Evolutionary conservation across 2,797 vertebrate genomes (phyloP).

Genomic region (Arctocebus calabarensis): DNA sequence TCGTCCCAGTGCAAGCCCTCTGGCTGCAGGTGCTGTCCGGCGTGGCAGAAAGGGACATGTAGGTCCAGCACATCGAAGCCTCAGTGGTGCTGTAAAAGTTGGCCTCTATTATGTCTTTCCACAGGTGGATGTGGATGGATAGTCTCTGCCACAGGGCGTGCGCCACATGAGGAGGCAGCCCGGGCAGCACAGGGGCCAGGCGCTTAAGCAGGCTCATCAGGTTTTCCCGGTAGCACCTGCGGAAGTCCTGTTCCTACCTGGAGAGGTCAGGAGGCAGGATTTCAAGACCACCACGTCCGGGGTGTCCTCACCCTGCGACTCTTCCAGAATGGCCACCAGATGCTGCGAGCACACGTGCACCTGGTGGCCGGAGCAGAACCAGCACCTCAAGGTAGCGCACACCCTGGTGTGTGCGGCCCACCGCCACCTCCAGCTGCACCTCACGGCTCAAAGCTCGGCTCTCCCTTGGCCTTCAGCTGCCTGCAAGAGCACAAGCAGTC

Average conservation of each 20-base stretch:
- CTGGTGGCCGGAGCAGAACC: conserved; percentile 87
- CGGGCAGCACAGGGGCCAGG: conserved; percentile 82
- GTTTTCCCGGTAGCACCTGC: conserved; percentile 85
- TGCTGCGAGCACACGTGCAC: conserved; percentile 88
- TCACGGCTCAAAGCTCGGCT: conserved; percentile 89
- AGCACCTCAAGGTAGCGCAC: conserved; percentile 87
- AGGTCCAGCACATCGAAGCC: conserved; percentile 91
- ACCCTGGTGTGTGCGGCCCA: conserved; percentile 84
- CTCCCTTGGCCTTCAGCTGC: conserved; percentile 80
- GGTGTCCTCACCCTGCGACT: conserved; percentile 84
- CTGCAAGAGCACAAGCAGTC: conserved; percentile 24
- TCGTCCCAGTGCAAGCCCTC: conserved; percentile 92
- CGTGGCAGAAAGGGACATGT: conserved; percentile 90
- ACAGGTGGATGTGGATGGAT: conserved; percentile 78
- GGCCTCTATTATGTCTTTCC: conserved; percentile 88
- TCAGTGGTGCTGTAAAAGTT: conserved; percentile 89
- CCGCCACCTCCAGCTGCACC: conserved; percentile 88
- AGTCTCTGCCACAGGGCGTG: conserved; percentile 87
- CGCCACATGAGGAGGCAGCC: conserved; percentile 90
- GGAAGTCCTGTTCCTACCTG: conserved; percentile 86
- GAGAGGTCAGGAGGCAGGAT: conserved; percentile 85
- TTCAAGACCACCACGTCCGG: conserved; percentile 90
- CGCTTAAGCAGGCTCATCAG: conserved; percentile 86
- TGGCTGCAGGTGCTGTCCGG: conserved; percentile 80
- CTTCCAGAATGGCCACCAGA: conserved; percentile 87